Conservation (phyloP, 2,888 invertebrate species). For the Trachelus troglodyta region DNA sequence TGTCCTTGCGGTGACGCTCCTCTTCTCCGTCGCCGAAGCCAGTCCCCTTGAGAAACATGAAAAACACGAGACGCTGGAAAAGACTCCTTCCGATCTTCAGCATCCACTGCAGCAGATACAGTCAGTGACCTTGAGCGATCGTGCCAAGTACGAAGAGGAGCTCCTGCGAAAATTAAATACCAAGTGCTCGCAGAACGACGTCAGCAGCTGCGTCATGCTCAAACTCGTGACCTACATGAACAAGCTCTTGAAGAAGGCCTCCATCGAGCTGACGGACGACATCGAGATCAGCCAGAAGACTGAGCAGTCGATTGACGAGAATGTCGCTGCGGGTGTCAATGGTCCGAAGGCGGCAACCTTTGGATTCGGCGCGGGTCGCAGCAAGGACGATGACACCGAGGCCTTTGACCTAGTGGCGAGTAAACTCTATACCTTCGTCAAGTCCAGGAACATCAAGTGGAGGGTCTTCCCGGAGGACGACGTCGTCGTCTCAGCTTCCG, state of each 20-base stretch:
- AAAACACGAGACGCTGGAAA: slow-evolving; percentile 57
- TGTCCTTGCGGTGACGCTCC: slow-evolving; percentile 10
- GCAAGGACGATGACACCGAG: slow-evolving; percentile 70
- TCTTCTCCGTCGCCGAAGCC: slow-evolving; percentile 27
- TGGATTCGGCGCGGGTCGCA: slow-evolving; percentile 71
- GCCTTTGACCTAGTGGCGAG: slow-evolving; percentile 75
- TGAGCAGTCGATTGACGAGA: slow-evolving; percentile 70
- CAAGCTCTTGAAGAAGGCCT: slow-evolving; percentile 81
- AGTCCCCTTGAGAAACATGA: slow-evolving; percentile 61
- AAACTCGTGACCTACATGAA: slow-evolving; percentile 87
- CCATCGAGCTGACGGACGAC: slow-evolving; percentile 81
- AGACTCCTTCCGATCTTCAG: slow-evolving; percentile 21
- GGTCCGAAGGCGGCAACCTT: slow-evolving; percentile 59
- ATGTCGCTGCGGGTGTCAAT: slow-evolving; percentile 66
- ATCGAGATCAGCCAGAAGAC: slow-evolving; percentile 79
- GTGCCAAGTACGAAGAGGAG: slow-evolving; percentile 73
- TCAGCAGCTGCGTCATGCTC: slow-evolving; percentile 84
- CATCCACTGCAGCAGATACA: slow-evolving; percentile 26
- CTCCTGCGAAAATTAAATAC: slow-evolving; percentile 80
- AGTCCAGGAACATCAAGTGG: slow-evolving; percentile 82
- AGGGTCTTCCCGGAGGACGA: slow-evolving; percentile 83
- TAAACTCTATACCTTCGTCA: slow-evolving; percentile 81
- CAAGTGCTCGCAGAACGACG: slow-evolving; percentile 82
- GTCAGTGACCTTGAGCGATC: slow-evolving; percentile 55
- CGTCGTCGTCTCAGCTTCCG: slow-evolving; percentile 78